These are phyloP conservation scores for Anthonomus grandis DNA, from an alignment of 1,140 invertebrate species.

Conservation along the genomic window DNA sequence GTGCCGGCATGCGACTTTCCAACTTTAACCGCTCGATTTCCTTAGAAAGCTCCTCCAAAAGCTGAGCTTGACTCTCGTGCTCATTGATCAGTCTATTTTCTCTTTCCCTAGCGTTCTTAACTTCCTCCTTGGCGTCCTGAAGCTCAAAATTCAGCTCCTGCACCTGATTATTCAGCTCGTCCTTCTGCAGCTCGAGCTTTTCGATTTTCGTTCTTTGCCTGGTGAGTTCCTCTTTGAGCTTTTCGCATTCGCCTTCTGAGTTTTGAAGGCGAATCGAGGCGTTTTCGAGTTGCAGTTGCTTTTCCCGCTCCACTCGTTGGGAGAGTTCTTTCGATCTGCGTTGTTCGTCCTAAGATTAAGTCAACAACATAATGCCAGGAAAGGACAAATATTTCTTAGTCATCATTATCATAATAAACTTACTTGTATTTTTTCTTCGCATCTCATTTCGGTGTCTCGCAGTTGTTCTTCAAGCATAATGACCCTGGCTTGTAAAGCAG, in stretches of 20 bases:
- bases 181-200: constrained; percentile 50
- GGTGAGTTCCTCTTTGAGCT: constrained; percentile 70
- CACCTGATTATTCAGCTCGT: constrained; percentile 51
- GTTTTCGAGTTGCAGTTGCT: constrained; percentile 82
- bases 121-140: constrained; percentile 37
- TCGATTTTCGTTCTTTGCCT: constrained; percentile 49
- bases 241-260: constrained; percentile 73
- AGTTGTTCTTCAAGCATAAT: constrained; percentile 90
- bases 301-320: constrained; percentile 77
- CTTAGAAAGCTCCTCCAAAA: constrained; percentile 54
- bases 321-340: constrained; percentile 77
- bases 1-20: constrained; percentile 52
- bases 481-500: constrained; percentile 80
- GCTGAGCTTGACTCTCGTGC: constrained; percentile 40
- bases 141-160: constrained; percentile 52
- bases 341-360: constrained; percentile 66
- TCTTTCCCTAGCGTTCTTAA: constrained; percentile 24
- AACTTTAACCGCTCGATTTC: constrained; percentile 54
- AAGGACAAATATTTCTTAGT: neutral
- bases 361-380: neutral
- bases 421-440: constrained; percentile 72
- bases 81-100: constrained; percentile 42
- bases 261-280: constrained; percentile 75
- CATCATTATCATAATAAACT: neutral
- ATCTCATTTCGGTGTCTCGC: constrained; percentile 79